These are phyloP conservation scores for Eumerus sabulonum DNA, from an alignment of 2,888 invertebrate species.

Conservation along the genomic window DNA sequence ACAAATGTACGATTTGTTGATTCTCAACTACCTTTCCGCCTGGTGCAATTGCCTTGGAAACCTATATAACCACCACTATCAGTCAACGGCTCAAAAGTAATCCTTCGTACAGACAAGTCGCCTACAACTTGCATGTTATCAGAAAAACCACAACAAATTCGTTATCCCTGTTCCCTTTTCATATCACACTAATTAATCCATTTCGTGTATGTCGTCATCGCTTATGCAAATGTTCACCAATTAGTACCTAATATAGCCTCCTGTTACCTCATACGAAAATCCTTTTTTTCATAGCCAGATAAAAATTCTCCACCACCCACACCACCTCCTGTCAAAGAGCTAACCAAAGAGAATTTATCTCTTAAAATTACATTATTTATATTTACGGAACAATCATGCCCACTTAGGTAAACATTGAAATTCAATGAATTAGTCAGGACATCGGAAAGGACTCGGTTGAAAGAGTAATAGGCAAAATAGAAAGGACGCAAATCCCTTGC, in stretches of 20 bases:
- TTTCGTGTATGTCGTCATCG: constrained; percentile 40
- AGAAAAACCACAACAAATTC: neutral
- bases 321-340: neutral
- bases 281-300: neutral
- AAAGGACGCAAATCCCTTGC: constrained; percentile 55
- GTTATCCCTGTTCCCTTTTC: constrained; percentile 2
- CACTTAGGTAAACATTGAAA: constrained; percentile 54
- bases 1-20: too few species aligned
- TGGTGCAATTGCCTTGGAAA: too few species aligned
- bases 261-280: constrained; percentile 38
- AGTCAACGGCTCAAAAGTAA: too few species aligned
- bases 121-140: neutral
- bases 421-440: constrained; percentile 41
- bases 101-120: too few species aligned
- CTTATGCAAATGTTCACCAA: constrained; percentile 63
- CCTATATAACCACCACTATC: too few species aligned
- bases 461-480: constrained; percentile 25
- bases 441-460: neutral
- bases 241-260: constrained; percentile 64
- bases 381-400: constrained; percentile 62
- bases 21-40: too few species aligned
- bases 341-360: constrained; percentile 34
- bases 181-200: constrained; percentile 43
- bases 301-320: neutral
- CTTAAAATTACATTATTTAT: constrained; percentile 58